Evolutionary conservation across 2,113 vertebrate genomes (phyloP).

Genomic region (Vulpes ferrilata): DNA sequence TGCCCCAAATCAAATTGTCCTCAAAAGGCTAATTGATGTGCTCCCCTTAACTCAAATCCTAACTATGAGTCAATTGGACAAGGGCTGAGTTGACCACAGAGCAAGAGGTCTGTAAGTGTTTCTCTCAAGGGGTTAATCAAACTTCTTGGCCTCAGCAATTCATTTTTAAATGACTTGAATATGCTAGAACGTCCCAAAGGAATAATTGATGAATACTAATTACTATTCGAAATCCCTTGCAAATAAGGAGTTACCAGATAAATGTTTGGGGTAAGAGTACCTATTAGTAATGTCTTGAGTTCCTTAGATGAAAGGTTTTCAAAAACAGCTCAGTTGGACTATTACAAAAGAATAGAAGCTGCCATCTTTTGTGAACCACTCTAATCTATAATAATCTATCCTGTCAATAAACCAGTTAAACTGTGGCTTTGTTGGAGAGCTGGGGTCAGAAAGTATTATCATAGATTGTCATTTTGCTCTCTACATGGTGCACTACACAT

Average conservation of each 20-base stretch:
- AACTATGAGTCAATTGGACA: conserved; percentile 36
- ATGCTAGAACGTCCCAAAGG: neutral
- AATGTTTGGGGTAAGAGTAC: conserved; percentile 29
- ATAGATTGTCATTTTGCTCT: conserved; percentile 70
- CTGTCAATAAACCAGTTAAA: conserved; percentile 80
- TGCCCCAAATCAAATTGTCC: conserved; percentile 31
- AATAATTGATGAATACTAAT: conserved; percentile 57
- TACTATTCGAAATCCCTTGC: conserved; percentile 22
- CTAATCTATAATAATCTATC: conserved; percentile 76
- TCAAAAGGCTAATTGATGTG: conserved; percentile 49
- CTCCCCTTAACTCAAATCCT: neutral
- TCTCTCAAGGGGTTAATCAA: conserved; percentile 19
- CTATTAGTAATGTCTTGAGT: conserved; percentile 41
- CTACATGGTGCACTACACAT: conserved; percentile 67
- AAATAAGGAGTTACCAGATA: conserved; percentile 47
- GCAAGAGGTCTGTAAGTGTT: neutral
- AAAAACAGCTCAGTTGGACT: conserved; percentile 53
- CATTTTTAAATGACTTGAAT: conserved; percentile 46
- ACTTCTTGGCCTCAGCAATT: neutral
- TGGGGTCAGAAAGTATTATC: conserved; percentile 69
- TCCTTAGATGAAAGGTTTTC: conserved; percentile 54
- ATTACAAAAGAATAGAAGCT: conserved; percentile 53
- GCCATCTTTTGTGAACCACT: conserved; percentile 65
- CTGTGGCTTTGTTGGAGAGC: conserved; percentile 62
- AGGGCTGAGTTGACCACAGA: neutral